These are phyloP conservation scores for Isichthys henryi DNA, from an alignment of 2,113 vertebrate genomes.

Conservation along the genomic window DNA sequence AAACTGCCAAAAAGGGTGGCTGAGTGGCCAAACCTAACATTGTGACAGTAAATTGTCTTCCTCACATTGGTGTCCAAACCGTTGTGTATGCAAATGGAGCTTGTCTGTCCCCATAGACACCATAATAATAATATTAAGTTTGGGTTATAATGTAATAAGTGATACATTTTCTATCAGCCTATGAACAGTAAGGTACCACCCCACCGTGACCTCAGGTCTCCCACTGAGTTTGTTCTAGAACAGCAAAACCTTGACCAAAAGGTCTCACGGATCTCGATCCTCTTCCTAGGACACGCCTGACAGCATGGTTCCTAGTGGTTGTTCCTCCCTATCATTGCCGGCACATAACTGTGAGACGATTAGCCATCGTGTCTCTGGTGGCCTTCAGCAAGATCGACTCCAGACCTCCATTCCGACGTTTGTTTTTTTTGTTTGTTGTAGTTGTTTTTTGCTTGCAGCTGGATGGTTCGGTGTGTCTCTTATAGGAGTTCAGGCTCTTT, in stretches of 20 bases:
- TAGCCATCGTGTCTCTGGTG: background rate
- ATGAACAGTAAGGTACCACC: background rate
- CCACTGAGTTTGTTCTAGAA: background rate
- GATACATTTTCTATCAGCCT: background rate
- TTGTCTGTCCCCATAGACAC: background rate
- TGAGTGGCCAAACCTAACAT: background rate
- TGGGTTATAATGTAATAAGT: background rate
- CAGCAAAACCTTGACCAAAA: background rate
- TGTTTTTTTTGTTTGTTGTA: background rate
- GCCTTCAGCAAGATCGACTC: background rate
- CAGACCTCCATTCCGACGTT: background rate
- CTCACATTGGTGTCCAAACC: background rate
- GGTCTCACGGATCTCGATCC: background rate
- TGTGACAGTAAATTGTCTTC: background rate
- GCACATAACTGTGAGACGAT: background rate
- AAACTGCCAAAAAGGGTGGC: background rate
- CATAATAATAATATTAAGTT: background rate
- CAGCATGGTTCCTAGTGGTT: background rate
- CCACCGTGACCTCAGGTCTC: background rate
- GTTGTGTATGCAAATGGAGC: background rate
- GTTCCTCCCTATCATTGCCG: background rate
- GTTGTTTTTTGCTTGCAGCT: background rate
- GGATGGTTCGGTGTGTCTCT: background rate
- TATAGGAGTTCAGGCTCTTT: background rate
- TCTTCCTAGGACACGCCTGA: background rate